Conservation (phyloP, 2,888 invertebrate genomes). For the Netelia fuscicornis region DNA sequence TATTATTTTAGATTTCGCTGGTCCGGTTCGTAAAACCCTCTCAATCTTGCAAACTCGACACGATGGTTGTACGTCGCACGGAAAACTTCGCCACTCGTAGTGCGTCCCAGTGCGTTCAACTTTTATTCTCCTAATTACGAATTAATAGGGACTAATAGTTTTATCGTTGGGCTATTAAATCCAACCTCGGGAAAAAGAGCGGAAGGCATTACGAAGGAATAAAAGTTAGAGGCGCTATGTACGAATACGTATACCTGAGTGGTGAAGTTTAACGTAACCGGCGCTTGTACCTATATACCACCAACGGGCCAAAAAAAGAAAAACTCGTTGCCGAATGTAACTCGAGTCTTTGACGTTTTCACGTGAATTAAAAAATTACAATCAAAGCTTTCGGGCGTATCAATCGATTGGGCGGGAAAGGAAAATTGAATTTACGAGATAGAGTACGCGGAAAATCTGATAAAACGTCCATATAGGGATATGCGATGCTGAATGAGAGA, state of each 20-base stretch:
- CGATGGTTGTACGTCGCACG: background rate
- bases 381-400: conserved; percentile 5
- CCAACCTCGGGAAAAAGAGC: conserved; percentile 57
- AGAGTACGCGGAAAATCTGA: background rate
- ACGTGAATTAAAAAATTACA: conserved; percentile 24
- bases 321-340: background rate
- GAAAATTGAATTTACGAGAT: conserved; percentile 39
- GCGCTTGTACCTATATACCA: conserved; percentile 1
- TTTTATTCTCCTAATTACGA: conserved; percentile 78
- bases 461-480: conserved; percentile 28
- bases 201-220: conserved; percentile 51
- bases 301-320: background rate
- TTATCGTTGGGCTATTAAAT: conserved; percentile 79
- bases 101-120: conserved; percentile 70
- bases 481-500: conserved; percentile 3
- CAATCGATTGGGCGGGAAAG: conserved; percentile 5
- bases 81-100: conserved; percentile 32
- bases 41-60: background rate
- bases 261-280: conserved; percentile 3
- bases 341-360: background rate
- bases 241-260: conserved; percentile 20
- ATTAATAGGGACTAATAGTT: conserved; percentile 82
- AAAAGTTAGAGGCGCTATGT: conserved; percentile 60
- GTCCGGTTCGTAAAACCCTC: background rate
- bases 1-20: background rate